phyloP scores from a whole-genome alignment of 2,797 vertebrate genomes.

The Macrochelys suwanniensis region DNA sequence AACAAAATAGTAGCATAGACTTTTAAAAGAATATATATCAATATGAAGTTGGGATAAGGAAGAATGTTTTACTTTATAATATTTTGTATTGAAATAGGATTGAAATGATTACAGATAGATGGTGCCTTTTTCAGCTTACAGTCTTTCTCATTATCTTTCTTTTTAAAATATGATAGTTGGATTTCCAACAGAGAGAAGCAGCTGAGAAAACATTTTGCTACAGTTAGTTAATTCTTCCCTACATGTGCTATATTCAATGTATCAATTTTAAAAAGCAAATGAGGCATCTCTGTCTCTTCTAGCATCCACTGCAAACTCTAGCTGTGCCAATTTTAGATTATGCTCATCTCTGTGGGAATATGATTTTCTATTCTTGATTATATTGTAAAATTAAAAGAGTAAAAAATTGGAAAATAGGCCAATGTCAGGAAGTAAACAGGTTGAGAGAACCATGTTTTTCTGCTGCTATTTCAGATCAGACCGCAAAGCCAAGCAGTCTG shows the following conservation, averaged over 20 bases:
- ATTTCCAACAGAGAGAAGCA: conserved; percentile 82
- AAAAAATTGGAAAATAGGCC: conserved; percentile 47
- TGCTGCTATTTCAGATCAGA: neutral
- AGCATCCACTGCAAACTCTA: conserved; percentile 69
- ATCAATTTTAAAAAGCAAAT: conserved; percentile 85
- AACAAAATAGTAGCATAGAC: neutral
- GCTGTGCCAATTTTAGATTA: conserved; percentile 76
- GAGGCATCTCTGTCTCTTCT: conserved; percentile 73
- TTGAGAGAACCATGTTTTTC: conserved; percentile 15
- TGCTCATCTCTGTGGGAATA: conserved; percentile 70
- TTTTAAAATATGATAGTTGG: conserved; percentile 72
- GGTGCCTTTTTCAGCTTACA: conserved; percentile 68
- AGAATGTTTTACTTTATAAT: conserved; percentile 42
- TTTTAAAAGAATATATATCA: conserved; percentile 26
- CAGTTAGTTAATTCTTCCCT: conserved; percentile 85
- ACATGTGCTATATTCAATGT: conserved; percentile 81
- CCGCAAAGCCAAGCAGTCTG: neutral
- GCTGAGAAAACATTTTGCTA: conserved; percentile 81
- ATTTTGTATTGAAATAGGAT: conserved; percentile 35
- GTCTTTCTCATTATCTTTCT: conserved; percentile 77
- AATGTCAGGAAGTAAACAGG: conserved; percentile 17
- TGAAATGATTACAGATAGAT: conserved; percentile 71
- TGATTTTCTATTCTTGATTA: conserved; percentile 76
- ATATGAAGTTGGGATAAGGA: conserved; percentile 15
- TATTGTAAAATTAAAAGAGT: conserved; percentile 78